Conservation (phyloP, 2,888 invertebrate genomes). For the Phalera bucephala region DNA sequence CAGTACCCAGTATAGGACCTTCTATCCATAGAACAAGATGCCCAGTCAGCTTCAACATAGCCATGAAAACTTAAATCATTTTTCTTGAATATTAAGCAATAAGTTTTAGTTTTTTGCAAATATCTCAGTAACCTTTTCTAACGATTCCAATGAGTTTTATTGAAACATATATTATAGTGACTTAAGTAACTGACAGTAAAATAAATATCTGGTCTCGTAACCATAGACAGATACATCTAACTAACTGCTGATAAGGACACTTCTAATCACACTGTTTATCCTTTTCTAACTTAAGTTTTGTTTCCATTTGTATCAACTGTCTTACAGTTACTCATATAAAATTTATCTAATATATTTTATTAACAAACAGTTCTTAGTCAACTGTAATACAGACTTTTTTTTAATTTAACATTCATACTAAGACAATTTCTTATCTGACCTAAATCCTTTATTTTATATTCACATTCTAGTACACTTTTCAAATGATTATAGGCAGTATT, state of each 20-base stretch:
- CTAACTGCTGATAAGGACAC: background rate
- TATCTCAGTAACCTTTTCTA: too few relatives aligned
- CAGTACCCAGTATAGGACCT: constrained; percentile 7
- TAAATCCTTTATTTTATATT: constrained; percentile 9
- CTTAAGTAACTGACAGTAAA: too few relatives aligned
- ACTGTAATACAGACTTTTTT: constrained; percentile 5
- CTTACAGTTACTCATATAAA: constrained; percentile 9
- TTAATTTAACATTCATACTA: constrained; percentile 5
- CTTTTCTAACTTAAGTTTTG: too few relatives aligned
- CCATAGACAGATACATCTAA: too few relatives aligned
- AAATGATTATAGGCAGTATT: background rate
- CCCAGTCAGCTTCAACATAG: constrained; percentile 22
- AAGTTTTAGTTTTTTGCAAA: constrained; percentile 2
- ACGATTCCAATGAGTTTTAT: too few relatives aligned
- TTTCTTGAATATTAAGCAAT: constrained; percentile 2
- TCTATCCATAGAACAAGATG: constrained; percentile 3
- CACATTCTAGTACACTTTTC: background rate
- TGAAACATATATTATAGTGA: too few relatives aligned
- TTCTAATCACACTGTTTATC: constrained; percentile 4
- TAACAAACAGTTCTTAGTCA: constrained; percentile 7
- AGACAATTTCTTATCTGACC: constrained; percentile 11
- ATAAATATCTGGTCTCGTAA: too few relatives aligned
- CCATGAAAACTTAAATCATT: constrained; percentile 6
- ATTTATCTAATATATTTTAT: constrained; percentile 5
- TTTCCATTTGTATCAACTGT: constrained; percentile 8